These are phyloP conservation scores for Iselma pallidipennis DNA, from an alignment of 2,888 invertebrate species.

Conservation along the genomic window DNA sequence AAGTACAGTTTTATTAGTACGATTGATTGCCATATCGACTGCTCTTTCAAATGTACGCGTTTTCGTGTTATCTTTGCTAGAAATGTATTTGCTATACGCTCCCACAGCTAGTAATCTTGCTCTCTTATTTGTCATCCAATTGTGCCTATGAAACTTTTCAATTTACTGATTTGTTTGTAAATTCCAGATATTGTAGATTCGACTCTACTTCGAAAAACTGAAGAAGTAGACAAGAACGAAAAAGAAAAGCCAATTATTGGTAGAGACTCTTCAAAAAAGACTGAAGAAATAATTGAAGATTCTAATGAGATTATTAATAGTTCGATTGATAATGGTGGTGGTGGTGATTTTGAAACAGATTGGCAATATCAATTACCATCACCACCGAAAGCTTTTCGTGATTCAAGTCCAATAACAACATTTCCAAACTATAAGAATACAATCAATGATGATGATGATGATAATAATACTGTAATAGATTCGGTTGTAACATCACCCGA, in stretches of 20 bases:
- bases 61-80: no score
- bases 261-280: constrained; percentile 17
- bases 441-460: no score
- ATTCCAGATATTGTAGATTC: constrained; percentile 31
- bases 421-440: constrained; percentile 24
- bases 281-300: constrained; percentile 8
- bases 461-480: constrained; percentile 37
- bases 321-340: not conserved
- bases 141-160: no score
- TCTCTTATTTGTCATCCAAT: no score
- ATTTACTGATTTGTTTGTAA: constrained; percentile 26
- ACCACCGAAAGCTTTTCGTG: constrained; percentile 63
- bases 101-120: no score
- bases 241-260: constrained; percentile 15
- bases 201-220: constrained; percentile 14
- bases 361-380: constrained; percentile 66
- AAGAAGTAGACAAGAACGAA: constrained; percentile 16
- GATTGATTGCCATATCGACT: no score
- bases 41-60: no score
- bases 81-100: no score
- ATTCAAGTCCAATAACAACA: constrained; percentile 49
- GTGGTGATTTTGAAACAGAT: constrained; percentile 40
- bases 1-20: no score
- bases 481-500: constrained; percentile 54
- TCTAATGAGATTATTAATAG: not conserved